These are phyloP conservation scores for Diplazon laetatorius DNA, from an alignment of 2,888 invertebrate species.

Conservation along the genomic window DNA sequence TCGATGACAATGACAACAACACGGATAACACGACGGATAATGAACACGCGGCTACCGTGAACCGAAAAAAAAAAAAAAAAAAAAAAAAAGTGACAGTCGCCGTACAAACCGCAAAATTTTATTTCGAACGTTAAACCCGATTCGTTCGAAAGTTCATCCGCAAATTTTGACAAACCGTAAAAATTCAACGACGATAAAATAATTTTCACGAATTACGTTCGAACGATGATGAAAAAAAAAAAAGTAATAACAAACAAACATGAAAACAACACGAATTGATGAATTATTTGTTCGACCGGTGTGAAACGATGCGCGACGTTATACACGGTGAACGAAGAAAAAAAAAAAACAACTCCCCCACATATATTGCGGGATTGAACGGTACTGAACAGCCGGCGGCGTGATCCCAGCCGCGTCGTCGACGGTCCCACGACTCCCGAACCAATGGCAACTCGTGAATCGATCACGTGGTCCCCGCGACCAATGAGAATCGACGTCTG, in stretches of 20 bases:
- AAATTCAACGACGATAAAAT: too few species aligned
- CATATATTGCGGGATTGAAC: slow-evolving; percentile 3
- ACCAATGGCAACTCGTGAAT: slow-evolving; percentile 81
- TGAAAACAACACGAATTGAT: background rate
- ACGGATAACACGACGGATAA: slow-evolving; percentile 57
- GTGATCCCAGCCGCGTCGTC: slow-evolving; percentile 82
- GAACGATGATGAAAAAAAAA: too few species aligned
- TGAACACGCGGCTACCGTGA: slow-evolving; percentile 32
- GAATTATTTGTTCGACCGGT: slow-evolving; percentile 60
- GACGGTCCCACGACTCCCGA: slow-evolving; percentile 78
- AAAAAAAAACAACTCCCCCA: too few species aligned
- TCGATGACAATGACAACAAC: slow-evolving; percentile 24
- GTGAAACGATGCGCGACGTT: slow-evolving; percentile 68
- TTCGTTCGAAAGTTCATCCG: too few species aligned
- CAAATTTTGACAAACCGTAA: too few species aligned
- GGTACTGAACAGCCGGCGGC: slow-evolving; percentile 66
- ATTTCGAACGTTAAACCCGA: too few species aligned
- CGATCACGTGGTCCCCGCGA: slow-evolving; percentile 83
- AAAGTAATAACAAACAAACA: too few species aligned
- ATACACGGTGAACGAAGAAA: slow-evolving; percentile 61
- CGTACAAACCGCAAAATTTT: slow-evolving; percentile 17
- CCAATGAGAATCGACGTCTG: slow-evolving; percentile 82
- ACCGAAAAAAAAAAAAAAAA: too few species aligned
- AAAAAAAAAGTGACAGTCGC: slow-evolving; percentile 56
- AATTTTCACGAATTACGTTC: too few species aligned